Evolutionary conservation across 2,797 vertebrate genomes (phyloP), one percentile per base, ranked within the genome.

Genomic region (Crocidura indochinensis): DNA sequence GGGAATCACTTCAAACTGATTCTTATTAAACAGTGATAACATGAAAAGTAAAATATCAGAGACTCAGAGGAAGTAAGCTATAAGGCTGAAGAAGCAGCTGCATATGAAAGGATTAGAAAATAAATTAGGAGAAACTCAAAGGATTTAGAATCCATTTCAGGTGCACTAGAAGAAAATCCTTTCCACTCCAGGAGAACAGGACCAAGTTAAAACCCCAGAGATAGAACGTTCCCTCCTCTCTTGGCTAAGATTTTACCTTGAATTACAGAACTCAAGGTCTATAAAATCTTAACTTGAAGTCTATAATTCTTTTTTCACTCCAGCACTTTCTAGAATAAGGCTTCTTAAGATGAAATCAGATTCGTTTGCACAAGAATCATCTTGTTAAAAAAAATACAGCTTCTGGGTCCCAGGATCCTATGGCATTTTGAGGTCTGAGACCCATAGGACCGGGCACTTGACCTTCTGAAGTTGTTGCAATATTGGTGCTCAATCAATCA

Each of bases 81-180:
- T 27, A 68, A 71, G 67, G 22, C 83, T 65, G 83, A 91, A 85
- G 71, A 89, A 87, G 76, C 51, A 81, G 79, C 79, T 78, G 71
- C 62, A 75, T n/a, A 51, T 24, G 73, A 88, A 92, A 88, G 77
- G 86, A 86, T 91, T 74, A 75, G 85, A 88, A 92, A 88, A 95
- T 62, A 92, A 77, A 91, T 93, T 3, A 78, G 73, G 82, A 76
- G 77, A 84, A 84, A 86, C 62, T 44, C 68, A 22, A 31, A 90
- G 85, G 90, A 88, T 90, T 93, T 86, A 85, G 85, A 92, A 91
- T 65, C 69, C 83, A 88, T 91, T 86, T 96, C 77, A 82, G 74
- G 81, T 19, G 74, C 27, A 29, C 83, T 62, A 26, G 65, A 83
- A 85, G 89, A 88, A 94, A 93, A 94, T 91, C 73, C 89, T 67